Evolutionary conservation across 2,113 vertebrate species (phyloP).

Genomic region (Pangasianodon hypophthalmus): DNA sequence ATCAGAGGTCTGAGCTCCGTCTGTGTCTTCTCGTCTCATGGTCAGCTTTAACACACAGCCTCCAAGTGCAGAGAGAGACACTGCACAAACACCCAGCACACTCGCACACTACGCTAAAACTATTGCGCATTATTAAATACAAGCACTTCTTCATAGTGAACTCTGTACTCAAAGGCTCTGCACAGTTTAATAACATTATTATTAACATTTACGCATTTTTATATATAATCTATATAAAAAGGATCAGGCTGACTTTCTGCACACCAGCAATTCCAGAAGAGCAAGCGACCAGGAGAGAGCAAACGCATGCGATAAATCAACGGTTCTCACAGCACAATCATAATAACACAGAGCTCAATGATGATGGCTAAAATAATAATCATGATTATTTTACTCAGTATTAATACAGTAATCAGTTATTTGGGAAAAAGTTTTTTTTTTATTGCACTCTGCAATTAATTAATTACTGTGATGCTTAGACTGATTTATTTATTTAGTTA

Average conservation of each 20-base stretch:
- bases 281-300: background rate
- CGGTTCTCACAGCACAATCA: no score
- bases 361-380: no score
- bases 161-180: background rate
- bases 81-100: constrained; percentile 5
- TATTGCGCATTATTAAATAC: background rate
- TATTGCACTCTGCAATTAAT: background rate
- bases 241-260: background rate
- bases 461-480: background rate
- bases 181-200: background rate
- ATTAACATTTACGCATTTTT: no score
- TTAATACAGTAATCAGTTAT: no score
- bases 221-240: background rate
- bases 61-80: constrained; percentile 54
- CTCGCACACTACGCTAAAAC: background rate
- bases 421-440: no score
- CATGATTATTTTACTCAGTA: no score
- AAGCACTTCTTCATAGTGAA: background rate
- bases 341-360: no score
- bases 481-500: background rate
- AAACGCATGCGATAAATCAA: no score
- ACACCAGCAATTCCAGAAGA: background rate
- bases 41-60: constrained; percentile 70
- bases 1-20: constrained; percentile 57
- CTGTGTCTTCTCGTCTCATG: constrained; percentile 64